Base-by-base conservation (phyloP, 2,797 vertebrate genomes). In the Oreortyx pictus region DNA sequence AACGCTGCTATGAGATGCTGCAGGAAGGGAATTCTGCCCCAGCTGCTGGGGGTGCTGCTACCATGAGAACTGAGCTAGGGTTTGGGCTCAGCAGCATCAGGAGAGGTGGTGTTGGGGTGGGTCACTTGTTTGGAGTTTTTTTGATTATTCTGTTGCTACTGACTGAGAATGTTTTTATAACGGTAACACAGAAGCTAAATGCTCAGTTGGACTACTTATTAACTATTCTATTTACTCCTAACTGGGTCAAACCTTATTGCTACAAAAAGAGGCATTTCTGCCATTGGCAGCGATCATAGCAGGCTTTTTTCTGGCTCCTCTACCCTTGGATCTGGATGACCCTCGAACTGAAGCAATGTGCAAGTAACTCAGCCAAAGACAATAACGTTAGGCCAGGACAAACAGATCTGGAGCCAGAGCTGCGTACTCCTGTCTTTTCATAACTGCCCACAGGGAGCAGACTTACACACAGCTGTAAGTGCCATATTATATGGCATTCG, bases 291-390 rank as follows among this genome's bases (percentile, higher is more conserved):
- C 39, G 81, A 59, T 16, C 79, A 41, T 0, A 1, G 39, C 61
- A 92, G 64, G 37, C 19, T 76, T 29, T 46, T 86, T 59, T 29
- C 39, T 80, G 70, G 85, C 41, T 68, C 50, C n/a, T 59, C 67
- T 64, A 68, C 11, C 9, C 41, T 37, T 79, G 43, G 64, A 84
- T 84, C 57, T 33, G 9, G 4, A 44, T 71, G 75, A 90, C 37
- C 61, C 57, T 77, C 82, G 57, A 65, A 78, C 57, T 68, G 54
- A 72, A 33, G 86, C 44, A 91, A 33, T 18, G 39, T 79, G 59
- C 72, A 88, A 87, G 15, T 31, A 80, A 90, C 67, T 84, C 61
- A 80, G 84, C 49, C 79, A 77, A 82, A 91, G 82, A 74, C 52
- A 86, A 29, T 39, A 43, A 79, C 8, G 2, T 90, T 43, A 82